Conservation (phyloP, 2,113 vertebrate genomes). For the Grammomys dolichurus region DNA sequence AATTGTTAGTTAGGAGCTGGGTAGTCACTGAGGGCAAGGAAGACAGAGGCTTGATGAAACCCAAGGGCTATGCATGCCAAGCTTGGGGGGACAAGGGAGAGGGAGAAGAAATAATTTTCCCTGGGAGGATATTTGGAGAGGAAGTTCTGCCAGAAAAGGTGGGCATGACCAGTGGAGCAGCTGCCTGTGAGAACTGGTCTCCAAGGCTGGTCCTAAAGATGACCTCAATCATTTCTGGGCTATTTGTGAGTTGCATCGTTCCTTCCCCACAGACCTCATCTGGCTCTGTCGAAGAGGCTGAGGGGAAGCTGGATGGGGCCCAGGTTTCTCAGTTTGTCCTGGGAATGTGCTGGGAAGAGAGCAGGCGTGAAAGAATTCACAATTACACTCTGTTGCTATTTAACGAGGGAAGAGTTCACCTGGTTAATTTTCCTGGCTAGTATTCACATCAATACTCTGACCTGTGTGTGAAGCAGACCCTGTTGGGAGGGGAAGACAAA, state of each 20-base stretch:
- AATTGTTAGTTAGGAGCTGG: background rate
- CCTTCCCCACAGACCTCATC: background rate
- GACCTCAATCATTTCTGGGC: background rate
- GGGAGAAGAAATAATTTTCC: background rate
- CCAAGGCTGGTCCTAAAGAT: background rate
- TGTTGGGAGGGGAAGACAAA: constrained; percentile 75
- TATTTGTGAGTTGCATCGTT: background rate
- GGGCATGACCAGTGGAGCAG: background rate
- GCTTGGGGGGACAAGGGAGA: background rate
- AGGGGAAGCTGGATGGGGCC: background rate
- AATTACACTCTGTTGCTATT: constrained; percentile 73
- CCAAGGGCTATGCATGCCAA: background rate
- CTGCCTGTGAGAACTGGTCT: background rate
- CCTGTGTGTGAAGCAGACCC: constrained; percentile 33
- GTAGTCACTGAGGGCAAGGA: background rate
- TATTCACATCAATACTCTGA: constrained; percentile 72
- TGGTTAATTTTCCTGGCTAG: constrained; percentile 80
- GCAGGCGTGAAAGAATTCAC: constrained; percentile 52
- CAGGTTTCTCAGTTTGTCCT: background rate
- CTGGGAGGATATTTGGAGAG: background rate
- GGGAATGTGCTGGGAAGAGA: background rate
- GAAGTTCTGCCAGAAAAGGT: background rate
- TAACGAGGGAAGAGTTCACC: constrained; percentile 72
- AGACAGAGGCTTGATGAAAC: background rate
- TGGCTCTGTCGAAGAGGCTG: background rate